Percentiles rank a stretch among this genome's conserved stretches.
Conservation (phyloP, 2,888 invertebrate genomes). For the Lepidocyrtoides sp. region DNA sequence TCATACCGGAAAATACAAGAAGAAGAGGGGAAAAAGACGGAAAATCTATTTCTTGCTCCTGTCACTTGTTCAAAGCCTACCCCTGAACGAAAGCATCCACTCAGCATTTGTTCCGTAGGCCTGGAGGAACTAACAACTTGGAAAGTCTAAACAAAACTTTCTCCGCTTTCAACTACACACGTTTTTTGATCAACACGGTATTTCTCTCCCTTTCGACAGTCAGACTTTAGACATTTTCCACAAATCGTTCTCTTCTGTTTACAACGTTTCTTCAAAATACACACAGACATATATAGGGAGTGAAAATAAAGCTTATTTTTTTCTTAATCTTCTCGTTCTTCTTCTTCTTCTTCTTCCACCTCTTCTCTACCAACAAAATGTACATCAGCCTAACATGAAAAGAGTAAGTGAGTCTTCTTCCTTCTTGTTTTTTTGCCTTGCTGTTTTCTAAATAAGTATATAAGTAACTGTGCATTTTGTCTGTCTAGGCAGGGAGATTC, state of each 20-base stretch:
- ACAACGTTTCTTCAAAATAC: slow-evolving; percentile 19
- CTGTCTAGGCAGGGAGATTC: not conserved
- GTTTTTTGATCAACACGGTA: not conserved
- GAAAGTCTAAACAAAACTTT: slow-evolving; percentile 10
- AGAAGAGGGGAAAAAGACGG: slow-evolving; percentile 25
- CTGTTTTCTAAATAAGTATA: not conserved
- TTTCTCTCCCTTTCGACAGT: not conserved
- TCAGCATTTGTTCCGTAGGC: slow-evolving; percentile 60
- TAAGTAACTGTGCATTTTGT: slow-evolving; percentile 40
- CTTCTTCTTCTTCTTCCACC: not conserved
- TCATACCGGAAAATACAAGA: slow-evolving; percentile 34
- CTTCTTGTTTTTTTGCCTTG: slow-evolving; percentile 17
- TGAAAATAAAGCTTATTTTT: slow-evolving; percentile 47
- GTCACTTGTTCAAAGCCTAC: slow-evolving; percentile 60
- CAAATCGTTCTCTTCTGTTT: not conserved
- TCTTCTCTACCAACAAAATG: slow-evolving; percentile 30
- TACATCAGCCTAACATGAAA: not conserved
- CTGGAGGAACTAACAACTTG: slow-evolving; percentile 65
- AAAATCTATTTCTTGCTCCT: slow-evolving; percentile 64
- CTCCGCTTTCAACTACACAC: not conserved
- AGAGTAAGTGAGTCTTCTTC: slow-evolving; percentile 26
- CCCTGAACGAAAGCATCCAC: slow-evolving; percentile 38
- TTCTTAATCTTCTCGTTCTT: slow-evolving; percentile 9
- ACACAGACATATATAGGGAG: not conserved
- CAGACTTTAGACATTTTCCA: not conserved